Evolutionary conservation across 2,113 vertebrate species (phyloP), one percentile per base, ranked within the genome.

Genomic region (Lucifuga dentata): DNA sequence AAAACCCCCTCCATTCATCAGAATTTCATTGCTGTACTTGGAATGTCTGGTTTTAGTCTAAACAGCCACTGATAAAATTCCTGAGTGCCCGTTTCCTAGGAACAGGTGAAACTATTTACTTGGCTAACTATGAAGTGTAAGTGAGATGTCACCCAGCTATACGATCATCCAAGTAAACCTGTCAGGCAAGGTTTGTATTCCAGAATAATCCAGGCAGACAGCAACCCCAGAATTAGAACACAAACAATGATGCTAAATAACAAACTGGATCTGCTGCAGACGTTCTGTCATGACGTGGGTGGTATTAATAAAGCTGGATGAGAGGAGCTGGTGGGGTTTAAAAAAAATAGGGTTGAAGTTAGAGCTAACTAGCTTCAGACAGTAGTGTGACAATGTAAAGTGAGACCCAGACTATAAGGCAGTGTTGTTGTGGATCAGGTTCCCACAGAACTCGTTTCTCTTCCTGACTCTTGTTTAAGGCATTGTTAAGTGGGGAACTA

Each of bases 261-360:
- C 29, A 17, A 26, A 38, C 62, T 17, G 11, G 8, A 51, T 70
- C 60, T 60, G 76, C 55, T 71, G 58, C 66, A 55, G 35, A 62
- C 60, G 64, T 10, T 15, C 43, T 15, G 8, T 39, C 35, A 51
- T 19, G 53, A 64, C 11, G 33, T 62, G 44, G 17, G 17, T 19
- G 40, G 38, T 86, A 78, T 73, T 84, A 84, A 82, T 84, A 86
- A 86, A 81, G 68, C 39, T 24, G 68, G 40, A 45, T 4, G 65
- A 53, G 41, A 46, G 57, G 41, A 55, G 55, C 44, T 9, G 38
- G 11, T 15, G 35, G 44, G 45, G 66, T 36, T 59, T 71, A 76
- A 79, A 63, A 32, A 60, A 41, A 43, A 73, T 59, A 10, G 8
- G 77, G 21, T 19, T 45, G 77, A 45, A 32, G 48, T 75, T 71